These are phyloP conservation scores for Xylocampa areola DNA, from an alignment of 2,888 invertebrate genomes.

Conservation along the genomic window DNA sequence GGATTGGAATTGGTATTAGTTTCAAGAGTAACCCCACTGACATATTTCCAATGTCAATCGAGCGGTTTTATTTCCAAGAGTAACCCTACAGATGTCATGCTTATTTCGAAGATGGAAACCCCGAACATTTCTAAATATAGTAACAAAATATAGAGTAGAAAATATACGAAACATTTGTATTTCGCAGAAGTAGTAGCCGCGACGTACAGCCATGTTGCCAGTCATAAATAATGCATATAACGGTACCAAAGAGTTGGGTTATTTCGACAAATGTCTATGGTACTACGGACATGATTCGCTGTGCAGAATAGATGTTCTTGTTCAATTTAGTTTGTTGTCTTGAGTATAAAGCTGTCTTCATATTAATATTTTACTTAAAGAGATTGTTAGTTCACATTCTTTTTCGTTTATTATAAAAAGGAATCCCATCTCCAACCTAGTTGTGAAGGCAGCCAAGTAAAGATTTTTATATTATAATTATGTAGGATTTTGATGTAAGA, in stretches of 20 bases:
- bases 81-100: no score
- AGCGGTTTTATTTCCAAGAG: no score
- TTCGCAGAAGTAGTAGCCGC: conserved; percentile 13
- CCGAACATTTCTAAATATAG: background rate
- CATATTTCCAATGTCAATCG: no score
- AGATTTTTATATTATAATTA: no score
- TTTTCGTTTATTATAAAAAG: background rate
- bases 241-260: conserved; percentile 25
- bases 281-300: conserved; percentile 25
- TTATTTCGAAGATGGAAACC: no score
- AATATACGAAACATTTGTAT: conserved; percentile 31
- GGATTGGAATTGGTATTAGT: no score
- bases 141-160: conserved; percentile 13
- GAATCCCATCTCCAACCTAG: no score
- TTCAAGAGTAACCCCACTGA: no score
- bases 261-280: conserved; percentile 29
- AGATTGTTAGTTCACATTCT: no score
- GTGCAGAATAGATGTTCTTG: conserved; percentile 23
- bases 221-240: conserved; percentile 41
- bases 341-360: background rate
- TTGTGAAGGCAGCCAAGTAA: no score
- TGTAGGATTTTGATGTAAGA: no score
- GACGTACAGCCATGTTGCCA: conserved; percentile 16
- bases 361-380: no score
- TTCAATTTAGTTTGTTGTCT: background rate